A percentile compares a stretch with the other conserved stretches of the same genome.
Conservation (phyloP, 2,888 invertebrate genomes). For the Dioctria rufipes region DNA sequence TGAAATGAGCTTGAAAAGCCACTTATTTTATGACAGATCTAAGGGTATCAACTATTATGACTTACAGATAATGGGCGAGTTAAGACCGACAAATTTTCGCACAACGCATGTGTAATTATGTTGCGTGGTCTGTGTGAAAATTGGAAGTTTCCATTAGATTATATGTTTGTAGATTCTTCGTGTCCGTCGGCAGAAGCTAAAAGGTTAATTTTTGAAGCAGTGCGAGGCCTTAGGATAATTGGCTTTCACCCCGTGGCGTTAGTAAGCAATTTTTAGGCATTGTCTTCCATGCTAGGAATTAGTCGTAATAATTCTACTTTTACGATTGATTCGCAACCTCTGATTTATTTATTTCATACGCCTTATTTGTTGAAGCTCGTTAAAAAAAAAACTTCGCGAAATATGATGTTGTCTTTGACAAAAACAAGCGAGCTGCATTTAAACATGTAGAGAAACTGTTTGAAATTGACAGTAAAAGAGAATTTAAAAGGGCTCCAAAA, state of each 20-base stretch:
- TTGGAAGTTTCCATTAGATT: constrained; percentile 10
- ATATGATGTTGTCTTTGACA: too few species aligned
- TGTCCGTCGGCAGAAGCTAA: not conserved
- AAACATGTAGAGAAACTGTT: too few species aligned
- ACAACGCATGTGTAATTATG: not conserved
- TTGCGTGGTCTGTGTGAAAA: not conserved
- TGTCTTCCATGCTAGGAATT: not conserved
- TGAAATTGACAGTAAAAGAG: too few species aligned
- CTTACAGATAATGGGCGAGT: not conserved
- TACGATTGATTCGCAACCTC: not conserved
- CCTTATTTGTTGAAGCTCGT: too few species aligned
- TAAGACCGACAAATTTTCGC: not conserved
- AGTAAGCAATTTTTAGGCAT: not conserved
- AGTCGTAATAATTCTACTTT: not conserved
- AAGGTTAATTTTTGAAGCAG: not conserved
- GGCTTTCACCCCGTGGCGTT: not conserved
- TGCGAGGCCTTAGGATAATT: not conserved
- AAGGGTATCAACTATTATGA: not conserved
- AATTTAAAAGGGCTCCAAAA: too few species aligned
- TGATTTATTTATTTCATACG: too few species aligned
- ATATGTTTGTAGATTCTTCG: not conserved
- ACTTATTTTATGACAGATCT: not conserved
- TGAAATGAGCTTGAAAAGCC: constrained; percentile 11
- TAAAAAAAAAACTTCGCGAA: too few species aligned
- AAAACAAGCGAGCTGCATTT: too few species aligned